phyloP scores from a whole-genome alignment of 2,888 invertebrate genomes.

The Busseola fusca region DNA sequence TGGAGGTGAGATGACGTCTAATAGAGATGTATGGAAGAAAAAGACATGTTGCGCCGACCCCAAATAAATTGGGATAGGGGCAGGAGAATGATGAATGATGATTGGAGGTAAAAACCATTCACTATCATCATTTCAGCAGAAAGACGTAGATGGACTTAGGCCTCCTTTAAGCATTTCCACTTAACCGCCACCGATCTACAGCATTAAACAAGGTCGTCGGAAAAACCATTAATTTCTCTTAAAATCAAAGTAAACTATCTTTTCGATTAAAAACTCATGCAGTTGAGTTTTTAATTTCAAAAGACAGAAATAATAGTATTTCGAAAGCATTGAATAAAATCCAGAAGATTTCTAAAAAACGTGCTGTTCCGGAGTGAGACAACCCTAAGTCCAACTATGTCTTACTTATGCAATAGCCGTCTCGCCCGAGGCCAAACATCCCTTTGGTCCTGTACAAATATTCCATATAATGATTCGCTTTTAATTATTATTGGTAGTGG shows the following conservation, averaged over 20 bases:
- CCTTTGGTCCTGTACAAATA: conserved; percentile 87
- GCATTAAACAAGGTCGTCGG: too few relatives aligned
- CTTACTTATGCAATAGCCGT: conserved; percentile 72
- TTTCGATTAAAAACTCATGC: neutral
- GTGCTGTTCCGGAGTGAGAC: conserved; percentile 24
- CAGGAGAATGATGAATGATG: too few relatives aligned
- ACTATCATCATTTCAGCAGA: too few relatives aligned
- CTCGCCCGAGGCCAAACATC: conserved; percentile 78
- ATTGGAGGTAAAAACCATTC: neutral
- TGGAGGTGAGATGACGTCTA: too few relatives aligned
- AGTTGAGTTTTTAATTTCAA: too few relatives aligned
- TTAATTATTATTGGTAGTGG: conserved; percentile 88
- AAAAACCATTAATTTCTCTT: neutral
- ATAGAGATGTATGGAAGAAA: too few relatives aligned
- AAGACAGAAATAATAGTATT: too few relatives aligned
- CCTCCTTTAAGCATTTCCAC: too few relatives aligned
- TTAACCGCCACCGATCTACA: too few relatives aligned
- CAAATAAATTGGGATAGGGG: too few relatives aligned
- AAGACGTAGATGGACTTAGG: too few relatives aligned
- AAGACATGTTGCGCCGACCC: too few relatives aligned
- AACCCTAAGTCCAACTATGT: conserved; percentile 67
- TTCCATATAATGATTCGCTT: conserved; percentile 88
- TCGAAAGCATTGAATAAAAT: neutral
- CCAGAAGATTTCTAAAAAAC: neutral
- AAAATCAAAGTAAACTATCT: neutral